Evolutionary conservation across 2,113 vertebrate species (phyloP).

Genomic region (Maccullochella peelii): DNA sequence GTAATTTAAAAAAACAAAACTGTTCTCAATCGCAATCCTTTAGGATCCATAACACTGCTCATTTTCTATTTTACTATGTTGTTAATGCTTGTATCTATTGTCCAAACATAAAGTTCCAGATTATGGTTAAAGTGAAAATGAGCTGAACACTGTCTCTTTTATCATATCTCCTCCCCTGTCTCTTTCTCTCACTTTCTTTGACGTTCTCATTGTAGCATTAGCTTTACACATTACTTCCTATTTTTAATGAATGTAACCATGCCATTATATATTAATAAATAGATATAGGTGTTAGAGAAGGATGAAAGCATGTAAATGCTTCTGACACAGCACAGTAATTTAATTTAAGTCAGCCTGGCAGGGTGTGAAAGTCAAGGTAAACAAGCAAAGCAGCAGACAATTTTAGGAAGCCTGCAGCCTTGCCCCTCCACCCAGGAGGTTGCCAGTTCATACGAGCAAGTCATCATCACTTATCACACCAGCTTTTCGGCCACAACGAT

Average conservation of each 20-base stretch:
- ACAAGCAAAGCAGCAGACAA: conserved; percentile 9
- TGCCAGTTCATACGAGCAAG: conserved; percentile 29
- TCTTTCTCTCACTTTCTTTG: background rate
- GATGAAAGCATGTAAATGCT: background rate
- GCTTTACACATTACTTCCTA: background rate
- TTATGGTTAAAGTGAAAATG: background rate
- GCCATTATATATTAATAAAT: background rate
- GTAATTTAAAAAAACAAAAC: background rate
- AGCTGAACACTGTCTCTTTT: background rate
- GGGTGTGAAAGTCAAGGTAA: conserved; percentile 44
- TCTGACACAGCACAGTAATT: conserved; percentile 23
- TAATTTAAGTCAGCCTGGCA: conserved; percentile 41
- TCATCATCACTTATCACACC: conserved; percentile 49
- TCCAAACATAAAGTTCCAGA: background rate
- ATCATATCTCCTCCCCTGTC: background rate
- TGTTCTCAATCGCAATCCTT: background rate
- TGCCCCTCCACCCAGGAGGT: conserved; percentile 12
- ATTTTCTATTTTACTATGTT: background rate
- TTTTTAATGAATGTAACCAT: background rate
- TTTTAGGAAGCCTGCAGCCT: conserved; percentile 29
- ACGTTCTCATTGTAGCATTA: background rate
- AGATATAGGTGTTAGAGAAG: background rate
- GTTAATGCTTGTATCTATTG: background rate
- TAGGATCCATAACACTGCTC: background rate
- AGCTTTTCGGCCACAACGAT: conserved; percentile 16